These are phyloP conservation scores for Chlorocebus sabaeus DNA, from an alignment of 2,113 vertebrate genomes.

Conservation along the genomic window DNA sequence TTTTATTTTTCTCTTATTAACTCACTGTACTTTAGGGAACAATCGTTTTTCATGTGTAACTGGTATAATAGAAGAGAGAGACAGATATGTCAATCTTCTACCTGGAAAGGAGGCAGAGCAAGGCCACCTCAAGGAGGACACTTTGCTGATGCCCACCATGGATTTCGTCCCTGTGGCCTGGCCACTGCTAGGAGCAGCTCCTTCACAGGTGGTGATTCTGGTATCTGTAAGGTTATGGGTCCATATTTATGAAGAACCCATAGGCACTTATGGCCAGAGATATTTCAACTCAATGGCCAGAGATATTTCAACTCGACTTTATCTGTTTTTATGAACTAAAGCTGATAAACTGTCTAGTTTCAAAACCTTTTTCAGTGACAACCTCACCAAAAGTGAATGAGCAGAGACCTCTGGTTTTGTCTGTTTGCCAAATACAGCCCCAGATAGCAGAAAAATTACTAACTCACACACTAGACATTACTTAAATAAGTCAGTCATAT, in stretches of 20 bases:
- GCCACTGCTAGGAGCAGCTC: fast-evolving
- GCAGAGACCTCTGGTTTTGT: background rate
- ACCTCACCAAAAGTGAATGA: background rate
- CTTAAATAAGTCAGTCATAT: background rate
- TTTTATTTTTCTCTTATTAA: no score
- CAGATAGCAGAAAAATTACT: background rate
- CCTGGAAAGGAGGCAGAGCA: background rate
- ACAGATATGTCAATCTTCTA: fast-evolving
- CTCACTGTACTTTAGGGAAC: background rate
- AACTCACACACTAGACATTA: background rate
- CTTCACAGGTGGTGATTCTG: background rate
- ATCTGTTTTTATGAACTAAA: background rate
- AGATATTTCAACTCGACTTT: background rate
- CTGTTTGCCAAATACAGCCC: background rate
- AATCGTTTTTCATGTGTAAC: no score
- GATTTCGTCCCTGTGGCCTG: fast-evolving
- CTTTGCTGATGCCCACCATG: no score
- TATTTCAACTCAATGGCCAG: background rate
- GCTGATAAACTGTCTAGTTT: background rate
- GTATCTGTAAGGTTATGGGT: fast-evolving
- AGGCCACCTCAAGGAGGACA: background rate
- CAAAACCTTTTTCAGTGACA: background rate
- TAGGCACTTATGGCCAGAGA: background rate
- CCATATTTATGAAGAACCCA: background rate
- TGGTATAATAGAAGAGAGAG: background rate